Evolutionary conservation across 2,113 vertebrate genomes (phyloP), one percentile per base, ranked within the genome.

Genomic region (Andinoacara biseriatus): DNA sequence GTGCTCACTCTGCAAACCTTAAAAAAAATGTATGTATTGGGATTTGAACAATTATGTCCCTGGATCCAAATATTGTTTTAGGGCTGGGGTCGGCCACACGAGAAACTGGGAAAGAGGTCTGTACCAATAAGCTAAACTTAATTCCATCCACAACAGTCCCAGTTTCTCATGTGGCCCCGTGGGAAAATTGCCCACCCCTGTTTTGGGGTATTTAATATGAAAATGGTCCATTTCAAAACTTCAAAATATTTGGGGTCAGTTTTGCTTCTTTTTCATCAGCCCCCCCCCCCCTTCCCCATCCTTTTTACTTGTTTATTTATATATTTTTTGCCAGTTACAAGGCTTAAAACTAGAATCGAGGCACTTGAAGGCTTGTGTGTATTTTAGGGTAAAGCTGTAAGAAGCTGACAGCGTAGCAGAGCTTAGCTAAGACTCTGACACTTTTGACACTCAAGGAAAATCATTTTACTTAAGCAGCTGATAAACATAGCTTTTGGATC

Each of bases 341-440:
- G 57, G 65, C 80, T 85, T 88, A 87, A 84, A 81, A 74, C 29
- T 80, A 17, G 14, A 80, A 83, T 69, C 76, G 57, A 38, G 49
- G 54, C 84, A 57, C 49, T 85, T 72, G 65, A 81, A 80, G 76
- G 78, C 58, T 62, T 86, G 77, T 56, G 60, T 74, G 81, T 87
- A 83, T 90, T 87, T 91, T 69, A 74, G 83, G 18, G 18, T 80
- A 88, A 92, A 87, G 82, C 89, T 80, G 56, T 69, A 58, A 77
- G 67, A 88, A 80, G 77, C 84, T 88, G 87, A 86, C 84, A 84
- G 58, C 77, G 67, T 81, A 54, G 88, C 80, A 78, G 82, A 87
- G 84, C 90, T 87, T 75, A 86, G 85, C 72, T 29, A 58, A 88
- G 80, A 78, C 62, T 91, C 78, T 81, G 82, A 92, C 80, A 88